Evolutionary conservation across 2,113 vertebrate genomes (phyloP).

Genomic region (cattle (Bos taurus)): DNA sequence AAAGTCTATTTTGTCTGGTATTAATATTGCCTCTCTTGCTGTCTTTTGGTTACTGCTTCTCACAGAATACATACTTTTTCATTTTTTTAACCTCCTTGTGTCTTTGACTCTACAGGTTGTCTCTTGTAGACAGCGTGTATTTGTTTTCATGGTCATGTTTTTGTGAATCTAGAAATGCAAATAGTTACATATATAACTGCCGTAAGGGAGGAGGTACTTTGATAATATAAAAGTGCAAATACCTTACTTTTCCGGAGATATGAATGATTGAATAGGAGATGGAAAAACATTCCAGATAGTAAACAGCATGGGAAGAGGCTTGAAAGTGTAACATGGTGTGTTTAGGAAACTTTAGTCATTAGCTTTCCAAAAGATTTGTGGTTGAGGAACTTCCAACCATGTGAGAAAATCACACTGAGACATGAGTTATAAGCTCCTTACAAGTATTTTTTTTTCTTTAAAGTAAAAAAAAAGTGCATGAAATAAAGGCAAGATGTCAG

Average conservation of each 20-base stretch:
- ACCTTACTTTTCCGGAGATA: background rate
- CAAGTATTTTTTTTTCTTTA: slow-evolving; percentile 1
- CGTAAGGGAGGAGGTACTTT: background rate
- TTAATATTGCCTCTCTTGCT: background rate
- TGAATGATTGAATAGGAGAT: background rate
- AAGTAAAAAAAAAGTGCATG: background rate
- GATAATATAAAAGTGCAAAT: background rate
- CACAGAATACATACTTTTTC: background rate
- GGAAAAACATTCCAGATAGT: background rate
- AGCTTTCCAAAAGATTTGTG: background rate
- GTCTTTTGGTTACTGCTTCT: slow-evolving; percentile 7
- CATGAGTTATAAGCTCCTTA: background rate
- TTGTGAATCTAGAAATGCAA: background rate
- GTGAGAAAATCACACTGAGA: background rate
- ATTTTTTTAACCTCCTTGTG: background rate
- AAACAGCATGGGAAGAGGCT: background rate
- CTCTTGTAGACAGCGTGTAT: background rate
- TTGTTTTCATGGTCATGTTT: background rate
- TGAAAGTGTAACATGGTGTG: background rate
- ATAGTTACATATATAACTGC: background rate
- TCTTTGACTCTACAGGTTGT: background rate
- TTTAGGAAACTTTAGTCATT: background rate
- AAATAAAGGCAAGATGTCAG: background rate
- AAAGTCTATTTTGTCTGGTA: background rate
- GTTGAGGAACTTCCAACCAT: background rate